These are phyloP conservation scores for Drosophila testacea DNA, from an alignment of 2,888 invertebrate genomes.

Conservation along the genomic window DNA sequence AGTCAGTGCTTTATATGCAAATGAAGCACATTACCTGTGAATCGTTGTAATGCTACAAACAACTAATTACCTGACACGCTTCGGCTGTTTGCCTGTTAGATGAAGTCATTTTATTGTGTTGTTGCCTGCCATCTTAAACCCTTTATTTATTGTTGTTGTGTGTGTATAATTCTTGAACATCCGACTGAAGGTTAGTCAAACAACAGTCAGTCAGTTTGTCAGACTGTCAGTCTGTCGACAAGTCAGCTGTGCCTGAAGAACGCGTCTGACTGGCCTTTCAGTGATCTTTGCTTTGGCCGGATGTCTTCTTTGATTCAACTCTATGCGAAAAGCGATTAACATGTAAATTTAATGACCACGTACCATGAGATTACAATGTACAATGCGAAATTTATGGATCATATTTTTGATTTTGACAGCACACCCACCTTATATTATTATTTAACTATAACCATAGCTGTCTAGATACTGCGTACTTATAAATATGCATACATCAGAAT, in stretches of 20 bases:
- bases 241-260: conserved; percentile 46
- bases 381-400: conserved; percentile 62
- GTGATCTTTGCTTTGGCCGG: conserved; percentile 59
- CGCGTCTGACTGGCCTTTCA: conserved; percentile 55
- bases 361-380: conserved; percentile 33
- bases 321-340: conserved; percentile 64
- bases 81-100: conserved; percentile 65
- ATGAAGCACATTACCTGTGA: conserved; percentile 49
- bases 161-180: conserved; percentile 57
- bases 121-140: conserved; percentile 45
- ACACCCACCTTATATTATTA: conserved; percentile 18
- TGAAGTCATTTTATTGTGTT: conserved; percentile 63
- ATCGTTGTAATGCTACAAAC: conserved; percentile 55
- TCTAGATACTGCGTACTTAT: not conserved
- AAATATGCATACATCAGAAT: conserved; percentile 7
- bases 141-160: conserved; percentile 45
- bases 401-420: conserved; percentile 52
- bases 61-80: conserved; percentile 77
- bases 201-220: conserved; percentile 9
- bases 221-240: conserved; percentile 7
- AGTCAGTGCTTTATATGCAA: conserved; percentile 65
- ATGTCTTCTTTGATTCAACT: conserved; percentile 59
- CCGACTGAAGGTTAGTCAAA: conserved; percentile 53
- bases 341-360: conserved; percentile 74
- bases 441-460: not conserved